Base-by-base conservation (phyloP, 2,888 invertebrate species). In the Synergus itoensis region DNA sequence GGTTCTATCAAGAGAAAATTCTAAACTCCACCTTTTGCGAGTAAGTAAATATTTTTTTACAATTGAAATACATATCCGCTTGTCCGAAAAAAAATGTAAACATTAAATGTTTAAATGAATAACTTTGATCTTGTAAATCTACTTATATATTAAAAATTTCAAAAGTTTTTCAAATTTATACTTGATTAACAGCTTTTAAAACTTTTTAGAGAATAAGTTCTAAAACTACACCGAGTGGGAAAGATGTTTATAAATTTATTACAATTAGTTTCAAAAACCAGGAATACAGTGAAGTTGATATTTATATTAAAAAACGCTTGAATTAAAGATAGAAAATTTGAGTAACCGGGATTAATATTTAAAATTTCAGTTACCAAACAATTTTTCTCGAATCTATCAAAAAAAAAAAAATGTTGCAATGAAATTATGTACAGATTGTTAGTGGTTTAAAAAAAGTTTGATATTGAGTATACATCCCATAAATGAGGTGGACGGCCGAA, bases 41-140 rank as follows among this genome's bases (percentile, higher is more conserved):
- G 73, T 73, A 53, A 73, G 73, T 73, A 60, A 60, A 60, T 12
- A 21, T 60, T 21, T 12, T n/a, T n/a, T 53, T 8, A 53, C 9
- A 9, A 53, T n/a, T n/a, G 9, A n/a, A 53, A 3, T n/a, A n/a
- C 9, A 53, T 53, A 8, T 16, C 3, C 53, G 7, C 8, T 16
- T 53, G n/a, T n/a, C 4, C 53, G 1, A 53, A 8, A 53, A 8
- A 53, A n/a, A n/a, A n/a, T 9, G 9, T 8, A 9, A 53, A 53
- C n/a, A 48, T 48, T 16, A 7, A n/a, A n/a, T 53, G n/a, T 53
- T 9, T n/a, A 16, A 53, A n/a, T 53, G 0, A 28, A n/a, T n/a
- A 9, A 16, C 7, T 53, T n/a, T 3, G n/a, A 53, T 1, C n/a
- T n/a, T n/a, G 0, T 9, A n/a, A 53, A 53, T 53, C n/a, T 53